Conservation (phyloP, 2,113 vertebrate species). For the Chionis minor region DNA sequence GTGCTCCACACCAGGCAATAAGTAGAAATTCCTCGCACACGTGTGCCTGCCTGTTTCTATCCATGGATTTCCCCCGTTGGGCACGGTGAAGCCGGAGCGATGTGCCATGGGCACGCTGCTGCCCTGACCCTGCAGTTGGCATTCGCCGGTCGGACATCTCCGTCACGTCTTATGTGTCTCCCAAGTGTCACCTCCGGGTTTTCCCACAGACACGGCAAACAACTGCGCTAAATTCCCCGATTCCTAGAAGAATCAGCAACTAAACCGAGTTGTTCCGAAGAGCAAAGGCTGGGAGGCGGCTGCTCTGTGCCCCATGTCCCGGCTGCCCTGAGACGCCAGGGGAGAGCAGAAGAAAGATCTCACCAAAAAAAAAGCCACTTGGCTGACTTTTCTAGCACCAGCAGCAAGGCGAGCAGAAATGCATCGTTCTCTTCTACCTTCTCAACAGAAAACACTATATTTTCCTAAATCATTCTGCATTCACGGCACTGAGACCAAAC, state of each 20-base stretch:
- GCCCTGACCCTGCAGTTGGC: not conserved
- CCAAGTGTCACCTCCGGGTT: not conserved
- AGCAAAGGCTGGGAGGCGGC: not conserved
- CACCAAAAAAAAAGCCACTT: not conserved
- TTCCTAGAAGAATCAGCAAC: not conserved
- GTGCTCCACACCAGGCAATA: rapidly evolving
- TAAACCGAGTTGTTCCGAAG: not conserved
- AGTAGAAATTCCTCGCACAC: rapidly evolving
- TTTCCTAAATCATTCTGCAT: not conserved
- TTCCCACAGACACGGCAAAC: not conserved
- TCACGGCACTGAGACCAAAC: not conserved
- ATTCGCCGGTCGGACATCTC: not conserved
- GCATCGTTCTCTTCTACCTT: not conserved
- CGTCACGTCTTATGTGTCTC: not conserved
- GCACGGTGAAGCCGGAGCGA: not conserved
- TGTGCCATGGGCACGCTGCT: not conserved
- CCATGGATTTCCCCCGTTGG: rapidly evolving
- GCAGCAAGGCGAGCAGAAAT: not conserved
- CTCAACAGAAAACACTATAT: not conserved
- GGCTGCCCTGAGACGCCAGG: rapidly evolving
- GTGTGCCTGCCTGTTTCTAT: not conserved
- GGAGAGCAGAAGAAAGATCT: not conserved
- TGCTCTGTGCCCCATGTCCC: not conserved
- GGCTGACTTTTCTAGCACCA: not conserved
- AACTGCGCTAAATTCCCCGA: not conserved